Percentiles rank a stretch among this genome's conserved stretches.
These are phyloP conservation scores for Setipinna tenuifilis DNA, from an alignment of 2,797 vertebrate species.

Conservation along the genomic window DNA sequence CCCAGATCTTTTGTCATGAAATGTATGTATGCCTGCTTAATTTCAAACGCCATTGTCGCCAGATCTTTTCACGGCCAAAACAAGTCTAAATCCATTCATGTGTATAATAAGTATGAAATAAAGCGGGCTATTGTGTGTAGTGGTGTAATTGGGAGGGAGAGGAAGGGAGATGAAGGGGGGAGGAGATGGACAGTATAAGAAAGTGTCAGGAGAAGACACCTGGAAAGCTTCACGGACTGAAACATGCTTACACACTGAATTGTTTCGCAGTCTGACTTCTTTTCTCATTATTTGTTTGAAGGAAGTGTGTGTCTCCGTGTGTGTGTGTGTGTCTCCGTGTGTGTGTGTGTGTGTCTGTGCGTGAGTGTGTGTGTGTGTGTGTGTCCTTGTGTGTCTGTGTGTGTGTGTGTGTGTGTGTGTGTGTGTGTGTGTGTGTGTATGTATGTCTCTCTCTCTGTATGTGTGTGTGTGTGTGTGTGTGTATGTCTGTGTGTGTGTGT, in stretches of 20 bases:
- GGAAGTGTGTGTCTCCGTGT: background rate
- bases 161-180: background rate
- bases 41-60: background rate
- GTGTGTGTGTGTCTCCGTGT: conserved; percentile 21
- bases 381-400: background rate
- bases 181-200: background rate
- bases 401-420: background rate
- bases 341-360: conserved; percentile 29
- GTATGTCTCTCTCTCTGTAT: conserved; percentile 31
- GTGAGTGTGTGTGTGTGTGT: background rate
- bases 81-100: conserved; percentile 12
- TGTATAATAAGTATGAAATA: background rate
- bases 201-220: background rate
- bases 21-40: background rate
- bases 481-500: background rate
- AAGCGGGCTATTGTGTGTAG: background rate
- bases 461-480: background rate
- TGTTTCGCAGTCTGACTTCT: background rate
- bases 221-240: conserved; percentile 11
- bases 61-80: background rate
- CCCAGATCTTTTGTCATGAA: background rate
- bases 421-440: background rate
- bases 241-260: conserved; percentile 25
- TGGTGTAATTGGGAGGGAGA: background rate
- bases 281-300: conserved; percentile 23